phyloP scores from a whole-genome alignment of 2,888 invertebrate species.

The Dicranocentrus wangi region DNA sequence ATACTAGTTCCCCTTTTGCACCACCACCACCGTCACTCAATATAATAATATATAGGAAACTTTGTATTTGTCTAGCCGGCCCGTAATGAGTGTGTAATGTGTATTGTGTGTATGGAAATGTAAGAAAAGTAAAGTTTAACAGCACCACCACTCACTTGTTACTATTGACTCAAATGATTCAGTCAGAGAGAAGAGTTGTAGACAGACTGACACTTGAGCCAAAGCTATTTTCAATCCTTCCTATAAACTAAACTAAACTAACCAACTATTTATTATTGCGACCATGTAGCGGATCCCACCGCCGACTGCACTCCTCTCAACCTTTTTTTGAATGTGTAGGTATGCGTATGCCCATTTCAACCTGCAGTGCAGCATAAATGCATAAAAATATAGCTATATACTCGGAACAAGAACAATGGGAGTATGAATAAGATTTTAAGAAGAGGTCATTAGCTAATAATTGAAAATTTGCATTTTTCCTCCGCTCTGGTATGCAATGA shows the following conservation, averaged over 20 bases:
- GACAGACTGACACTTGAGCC: conserved; percentile 59
- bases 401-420: conserved; percentile 58
- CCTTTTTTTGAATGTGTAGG: conserved; percentile 1
- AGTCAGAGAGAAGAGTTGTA: conserved; percentile 24
- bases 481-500: conserved; percentile 44
- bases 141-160: background rate
- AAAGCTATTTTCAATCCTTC: conserved; percentile 53
- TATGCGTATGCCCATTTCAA: background rate
- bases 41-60: no score
- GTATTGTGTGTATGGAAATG: no score
- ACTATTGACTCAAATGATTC: conserved; percentile 33
- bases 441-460: conserved; percentile 59
- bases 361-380: conserved; percentile 1
- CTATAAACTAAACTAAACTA: no score
- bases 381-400: conserved; percentile 33
- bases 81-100: no score
- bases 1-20: no score
- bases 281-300: no score
- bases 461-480: conserved; percentile 49
- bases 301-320: no score
- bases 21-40: no score
- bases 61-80: no score
- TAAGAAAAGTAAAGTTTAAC: no score
- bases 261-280: no score
- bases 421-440: conserved; percentile 39